Evolutionary conservation across 2,113 vertebrate species (phyloP).

Genomic region (Cololabis saira): DNA sequence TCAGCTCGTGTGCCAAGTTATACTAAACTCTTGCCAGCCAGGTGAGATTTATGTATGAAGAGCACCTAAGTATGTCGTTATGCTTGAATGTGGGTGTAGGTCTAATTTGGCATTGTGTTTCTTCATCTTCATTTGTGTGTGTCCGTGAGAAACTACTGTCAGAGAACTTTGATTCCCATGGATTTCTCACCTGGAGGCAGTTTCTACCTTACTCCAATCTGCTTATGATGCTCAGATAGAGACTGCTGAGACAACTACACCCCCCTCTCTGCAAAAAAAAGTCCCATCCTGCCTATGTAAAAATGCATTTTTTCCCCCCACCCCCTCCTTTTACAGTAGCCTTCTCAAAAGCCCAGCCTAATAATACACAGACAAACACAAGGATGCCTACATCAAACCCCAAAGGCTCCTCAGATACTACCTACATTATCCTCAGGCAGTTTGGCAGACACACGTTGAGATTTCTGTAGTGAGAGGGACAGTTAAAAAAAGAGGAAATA

Average conservation of each 20-base stretch:
- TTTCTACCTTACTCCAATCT: conserved; percentile 66
- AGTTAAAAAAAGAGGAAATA: conserved; percentile 30
- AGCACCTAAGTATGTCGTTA: conserved; percentile 21
- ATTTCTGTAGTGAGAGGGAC: conserved; percentile 51
- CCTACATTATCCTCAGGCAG: conserved; percentile 44
- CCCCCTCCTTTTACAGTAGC: conserved; percentile 26
- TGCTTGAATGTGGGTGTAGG: conserved; percentile 9
- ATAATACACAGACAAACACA: conserved; percentile 43
- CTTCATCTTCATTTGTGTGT: conserved; percentile 1
- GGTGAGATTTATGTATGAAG: conserved; percentile 72
- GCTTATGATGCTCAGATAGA: conserved; percentile 62
- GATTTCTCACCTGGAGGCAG: conserved; percentile 71
- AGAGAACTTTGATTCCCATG: conserved; percentile 68
- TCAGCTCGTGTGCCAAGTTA: conserved; percentile 48
- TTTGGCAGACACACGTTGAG: conserved; percentile 34
- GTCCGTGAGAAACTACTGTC: conserved; percentile 15
- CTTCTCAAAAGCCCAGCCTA: conserved; percentile 36
- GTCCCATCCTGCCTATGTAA: not conserved
- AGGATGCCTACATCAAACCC: conserved; percentile 20
- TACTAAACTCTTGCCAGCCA: conserved; percentile 58
- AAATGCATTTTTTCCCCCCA: conserved; percentile 5
- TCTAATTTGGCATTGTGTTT: conserved; percentile 10
- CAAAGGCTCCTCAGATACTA: conserved; percentile 39
- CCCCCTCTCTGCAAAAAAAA: not conserved
- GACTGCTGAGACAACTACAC: conserved; percentile 67